Base-by-base conservation (phyloP, 2,797 vertebrate genomes). In the Oreochromis grahami region DNA sequence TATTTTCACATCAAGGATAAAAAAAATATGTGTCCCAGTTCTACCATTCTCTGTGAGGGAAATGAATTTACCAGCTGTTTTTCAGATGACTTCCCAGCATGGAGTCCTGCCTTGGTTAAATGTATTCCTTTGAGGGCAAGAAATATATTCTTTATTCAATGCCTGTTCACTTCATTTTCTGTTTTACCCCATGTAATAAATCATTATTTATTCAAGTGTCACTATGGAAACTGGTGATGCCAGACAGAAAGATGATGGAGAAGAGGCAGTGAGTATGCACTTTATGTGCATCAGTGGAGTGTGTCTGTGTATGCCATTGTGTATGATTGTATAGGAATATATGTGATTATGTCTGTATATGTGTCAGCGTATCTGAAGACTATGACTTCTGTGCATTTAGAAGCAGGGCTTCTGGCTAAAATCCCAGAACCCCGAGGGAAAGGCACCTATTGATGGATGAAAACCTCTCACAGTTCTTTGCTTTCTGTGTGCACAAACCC, bases 361-460 rank as follows among this genome's bases (percentile, higher is more conserved):
- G 55, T 80, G 53, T 63, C 26, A 80, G 48, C 58, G 41, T 56
- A 58, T 76, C 52, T 78, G 26, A 80, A 83, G 52, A 56, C 77
- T 55, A n/a, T 29, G 48, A 45, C 70, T 84, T 84, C 78, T 81
- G 29, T 78, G 53, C 26, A 72, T 87, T 86, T 76, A 78, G 77
- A 84, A 80, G 52, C 87, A 80, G 24, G 86, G 82, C 84, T 91
- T 87, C 80, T 95, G 94, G 94, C 94, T 83, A 77, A 58, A 83
- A 79, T 93, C 94, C 95, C 92, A 93, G 91, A 87, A 82, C 77
- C 88, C 92, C 78, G 90, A 86, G 81, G 95, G 91, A 95, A 87
- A 92, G 88, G 89, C 91, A 95, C 88, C 94, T 94, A 95, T 94
- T 96, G 95, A 96, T 92, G 88, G 91, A 83, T 84, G 91, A 89